Evolutionary conservation across 2,113 vertebrate genomes (phyloP).

Genomic region (Bufo gargarizans): DNA sequence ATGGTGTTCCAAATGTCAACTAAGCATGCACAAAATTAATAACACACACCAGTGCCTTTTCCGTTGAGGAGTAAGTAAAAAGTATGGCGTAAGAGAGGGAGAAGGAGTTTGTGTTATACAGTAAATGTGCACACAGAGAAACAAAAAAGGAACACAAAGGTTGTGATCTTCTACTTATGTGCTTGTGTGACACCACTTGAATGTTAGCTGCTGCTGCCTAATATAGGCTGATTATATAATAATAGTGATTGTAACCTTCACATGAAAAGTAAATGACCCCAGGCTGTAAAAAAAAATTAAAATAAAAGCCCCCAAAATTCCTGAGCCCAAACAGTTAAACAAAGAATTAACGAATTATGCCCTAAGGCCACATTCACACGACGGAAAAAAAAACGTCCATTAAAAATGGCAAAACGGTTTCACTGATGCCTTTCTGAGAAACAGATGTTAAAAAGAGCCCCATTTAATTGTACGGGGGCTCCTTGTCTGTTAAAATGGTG

Average conservation of each 20-base stretch:
- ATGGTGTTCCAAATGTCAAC: constrained; percentile 43
- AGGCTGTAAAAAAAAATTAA: no score
- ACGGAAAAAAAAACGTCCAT: no score
- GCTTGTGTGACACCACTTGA: neutral
- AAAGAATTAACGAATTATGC: no score
- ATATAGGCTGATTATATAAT: neutral
- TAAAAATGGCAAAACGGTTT: no score
- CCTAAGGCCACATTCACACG: no score
- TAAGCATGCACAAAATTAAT: constrained; percentile 33
- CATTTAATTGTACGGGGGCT: no score
- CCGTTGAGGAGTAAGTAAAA: constrained; percentile 51
- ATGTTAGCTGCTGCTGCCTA: neutral
- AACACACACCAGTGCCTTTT: constrained; percentile 36
- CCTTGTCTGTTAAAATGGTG: no score
- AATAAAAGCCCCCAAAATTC: no score
- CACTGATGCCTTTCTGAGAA: no score
- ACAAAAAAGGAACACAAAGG: neutral
- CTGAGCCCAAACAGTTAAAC: no score
- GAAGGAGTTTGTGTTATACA: neutral
- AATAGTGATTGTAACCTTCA: neutral
- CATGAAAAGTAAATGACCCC: no score
- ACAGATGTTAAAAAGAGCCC: no score
- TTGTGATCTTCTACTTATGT: neutral
- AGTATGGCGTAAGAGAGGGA: constrained; percentile 44
- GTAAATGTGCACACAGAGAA: neutral